Evolutionary conservation across 2,888 invertebrate genomes (phyloP), one percentile per base, ranked within the genome.

Genomic region (Alloscopus bannaensis): DNA sequence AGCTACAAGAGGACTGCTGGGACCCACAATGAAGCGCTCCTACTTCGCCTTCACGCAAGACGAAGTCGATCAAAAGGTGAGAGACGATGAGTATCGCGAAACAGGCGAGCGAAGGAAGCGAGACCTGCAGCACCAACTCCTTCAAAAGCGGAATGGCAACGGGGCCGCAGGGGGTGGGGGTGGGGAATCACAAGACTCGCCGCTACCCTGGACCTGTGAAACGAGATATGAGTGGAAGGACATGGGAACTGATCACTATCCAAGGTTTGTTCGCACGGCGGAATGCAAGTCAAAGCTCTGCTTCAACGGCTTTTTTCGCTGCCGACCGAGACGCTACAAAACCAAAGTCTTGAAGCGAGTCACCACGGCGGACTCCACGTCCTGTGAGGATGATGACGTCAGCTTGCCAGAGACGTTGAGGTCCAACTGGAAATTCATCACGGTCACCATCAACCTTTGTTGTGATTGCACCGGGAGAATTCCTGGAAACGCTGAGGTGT

Each of bases 191-290:
- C 31, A 42, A 64, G 73, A 75, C 4, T 47, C 59, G 0, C 40
- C 80, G 6, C 50, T 85, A 13, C 84, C 84, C 0, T 86, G 86
- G 86, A 82, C 82, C 20, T 85, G 85, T 65, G 84, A 85, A 60
- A 85, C 86, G 0, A 81, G 83, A 40, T 86, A 83, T 47, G 84
- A 84, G 52, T 86, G 86, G 86, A 77, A 72, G 18, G 85, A 57
- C 31, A 57, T 80, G 80, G 84, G 84, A 4, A 62, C 82, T 0
- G 84, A 85, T 62, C 84, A 84, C 52, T 86, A 86, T 36, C 86
- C 86, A 1, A 66, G 86, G 18, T 86, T 86, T 71, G 84, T 86
- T n/a, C 77, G 86, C 0, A 86, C 84, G 8, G 86, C 86, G 3
- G 83, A 86, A 59, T 86, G 86, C 57, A 84, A 85, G 59, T 66